Conservation (phyloP, 2,888 invertebrate species). For the Opisthograptis luteolata region DNA sequence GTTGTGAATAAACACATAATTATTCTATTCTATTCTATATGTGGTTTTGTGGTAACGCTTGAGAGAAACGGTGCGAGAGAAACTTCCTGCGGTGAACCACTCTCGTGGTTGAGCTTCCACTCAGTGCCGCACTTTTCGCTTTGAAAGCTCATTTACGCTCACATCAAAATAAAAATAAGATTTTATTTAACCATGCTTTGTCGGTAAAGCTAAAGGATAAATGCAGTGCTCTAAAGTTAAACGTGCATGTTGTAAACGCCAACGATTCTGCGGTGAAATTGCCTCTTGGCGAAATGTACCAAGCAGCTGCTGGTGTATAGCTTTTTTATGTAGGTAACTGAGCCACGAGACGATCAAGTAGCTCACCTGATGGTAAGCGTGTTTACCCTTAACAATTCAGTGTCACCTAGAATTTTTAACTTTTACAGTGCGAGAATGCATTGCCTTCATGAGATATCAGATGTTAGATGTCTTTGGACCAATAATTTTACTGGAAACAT, state of each 20-base stretch:
- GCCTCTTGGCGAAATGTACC: conserved; percentile 3
- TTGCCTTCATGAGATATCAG: no score
- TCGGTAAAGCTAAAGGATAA: neutral
- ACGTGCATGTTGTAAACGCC: neutral
- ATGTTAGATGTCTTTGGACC: no score
- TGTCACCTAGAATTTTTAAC: no score
- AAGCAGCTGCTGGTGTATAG: neutral
- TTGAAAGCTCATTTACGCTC: conserved; percentile 5
- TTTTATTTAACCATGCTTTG: conserved; percentile 6
- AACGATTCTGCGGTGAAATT: conserved; percentile 11
- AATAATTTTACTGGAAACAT: no score
- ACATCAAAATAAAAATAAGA: conserved; percentile 11
- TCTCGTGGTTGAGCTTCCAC: conserved; percentile 19
- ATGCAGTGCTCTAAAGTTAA: neutral
- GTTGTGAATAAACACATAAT: no score
- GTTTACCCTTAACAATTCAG: no score
- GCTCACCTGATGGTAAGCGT: no score
- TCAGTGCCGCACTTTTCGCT: conserved; percentile 2
- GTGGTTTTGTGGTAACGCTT: conserved; percentile 11
- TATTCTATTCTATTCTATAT: neutral
- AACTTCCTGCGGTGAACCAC: conserved; percentile 9
- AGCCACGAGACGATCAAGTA: no score
- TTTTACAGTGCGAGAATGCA: no score
- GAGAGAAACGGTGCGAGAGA: conserved; percentile 13
- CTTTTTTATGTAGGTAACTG: no score